phyloP scores from a whole-genome alignment of 2,113 vertebrate genomes.

The Bufo gargarizans region DNA sequence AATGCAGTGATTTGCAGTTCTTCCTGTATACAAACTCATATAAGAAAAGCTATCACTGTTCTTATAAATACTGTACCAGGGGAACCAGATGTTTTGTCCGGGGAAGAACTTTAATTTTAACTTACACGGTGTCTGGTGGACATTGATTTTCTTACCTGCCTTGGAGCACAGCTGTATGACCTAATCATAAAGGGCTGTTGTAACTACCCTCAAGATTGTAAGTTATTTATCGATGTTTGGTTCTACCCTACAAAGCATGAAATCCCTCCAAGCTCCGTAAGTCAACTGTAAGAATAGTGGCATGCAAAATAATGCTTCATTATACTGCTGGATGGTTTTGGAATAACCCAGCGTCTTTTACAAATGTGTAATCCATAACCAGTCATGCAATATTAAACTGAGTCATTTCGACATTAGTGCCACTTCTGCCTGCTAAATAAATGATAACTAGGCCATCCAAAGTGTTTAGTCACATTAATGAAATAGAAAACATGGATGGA shows the following conservation, averaged over 20 bases:
- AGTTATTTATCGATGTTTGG: background rate
- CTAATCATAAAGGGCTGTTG: background rate
- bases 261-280: background rate
- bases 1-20: no score
- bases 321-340: background rate
- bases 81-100: no score
- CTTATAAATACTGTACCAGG: no score
- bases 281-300: background rate
- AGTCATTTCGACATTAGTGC: constrained; percentile 21
- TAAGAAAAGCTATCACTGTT: no score
- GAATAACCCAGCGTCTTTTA: constrained; percentile 1
- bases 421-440: constrained; percentile 34
- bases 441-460: constrained; percentile 6
- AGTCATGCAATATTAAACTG: constrained; percentile 42
- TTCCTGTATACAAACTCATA: no score
- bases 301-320: constrained; percentile 24
- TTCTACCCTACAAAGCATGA: background rate
- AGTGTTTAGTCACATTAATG: background rate
- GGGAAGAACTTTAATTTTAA: no score
- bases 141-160: background rate
- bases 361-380: constrained; percentile 45
- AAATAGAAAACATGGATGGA: background rate
- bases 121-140: background rate
- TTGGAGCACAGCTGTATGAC: background rate
- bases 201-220: background rate